Evolutionary conservation across 2,797 vertebrate genomes (phyloP), one percentile per base, ranked within the genome.

Genomic region (Ficedula albicollis): DNA sequence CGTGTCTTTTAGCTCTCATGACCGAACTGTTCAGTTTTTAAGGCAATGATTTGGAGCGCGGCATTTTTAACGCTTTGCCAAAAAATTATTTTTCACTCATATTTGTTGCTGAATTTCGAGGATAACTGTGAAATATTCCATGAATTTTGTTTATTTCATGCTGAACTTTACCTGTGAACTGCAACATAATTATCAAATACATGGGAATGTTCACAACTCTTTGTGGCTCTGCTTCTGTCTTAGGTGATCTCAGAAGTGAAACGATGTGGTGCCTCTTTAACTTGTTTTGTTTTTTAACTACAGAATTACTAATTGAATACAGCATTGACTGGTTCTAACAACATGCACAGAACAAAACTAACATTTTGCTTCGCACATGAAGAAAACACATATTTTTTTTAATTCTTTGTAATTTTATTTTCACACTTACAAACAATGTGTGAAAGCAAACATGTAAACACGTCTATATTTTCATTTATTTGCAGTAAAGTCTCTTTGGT

Each of bases 401-500:
- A 11, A 11, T 79, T 67, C 25, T 22, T 79, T 74, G 4, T 34
- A 64, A 74, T 93, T 87, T 87, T 80, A 76, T 73, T 83, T 84
- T 70, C 23, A 58, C 11, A 83, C 21, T 48, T 51, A 68, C 13
- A 10, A 60, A 90, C 70, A 36, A 64, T 66, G 2, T 16, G 36
- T n/a, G 15, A 88, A 44, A 87, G 56, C 39, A 79, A 84, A 63
- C 23, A 89, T 30, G 68, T 83, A 91, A 92, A 92, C 29, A 84
- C 14, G 46, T 82, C 19, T 89, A 36, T 87, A 89, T 90, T 90
- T 93, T 90, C 13, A 90, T 76, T 86, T 89, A 43, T 82, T 90
- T 74, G 15, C 46, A 82, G 55, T 59, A 77, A 62, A 52, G 3
- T 52, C 7, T 75, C 18, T 91, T 87, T 74, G 38, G 41, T 84